Conservation (phyloP, 2,888 invertebrate genomes). For the Magallana nippona region DNA sequence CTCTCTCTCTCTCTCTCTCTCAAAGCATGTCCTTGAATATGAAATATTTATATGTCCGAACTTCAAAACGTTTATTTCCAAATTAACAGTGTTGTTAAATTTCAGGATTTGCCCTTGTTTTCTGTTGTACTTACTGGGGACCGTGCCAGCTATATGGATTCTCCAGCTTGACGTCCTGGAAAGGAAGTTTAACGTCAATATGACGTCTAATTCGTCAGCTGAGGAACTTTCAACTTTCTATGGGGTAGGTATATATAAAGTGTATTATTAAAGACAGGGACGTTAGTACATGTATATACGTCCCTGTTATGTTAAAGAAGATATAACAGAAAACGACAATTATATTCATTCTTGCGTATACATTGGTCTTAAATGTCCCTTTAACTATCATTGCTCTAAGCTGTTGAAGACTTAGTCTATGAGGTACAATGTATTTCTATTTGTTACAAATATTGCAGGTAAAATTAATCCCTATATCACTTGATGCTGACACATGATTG, state of each 20-base stretch:
- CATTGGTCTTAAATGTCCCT: too few species aligned
- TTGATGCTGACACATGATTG: conserved; percentile 67
- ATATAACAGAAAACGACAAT: too few species aligned
- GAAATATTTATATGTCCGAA: too few species aligned
- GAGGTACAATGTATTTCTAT: not conserved
- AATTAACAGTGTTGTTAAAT: not conserved
- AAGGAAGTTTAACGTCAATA: conserved; percentile 44
- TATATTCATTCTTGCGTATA: too few species aligned
- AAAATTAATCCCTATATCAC: conserved; percentile 48
- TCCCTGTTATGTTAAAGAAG: too few species aligned
- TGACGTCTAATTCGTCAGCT: conserved; percentile 39
- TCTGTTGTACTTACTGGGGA: conserved; percentile 91
- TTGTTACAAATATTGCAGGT: conserved; percentile 41
- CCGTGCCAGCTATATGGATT: conserved; percentile 95
- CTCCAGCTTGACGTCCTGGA: conserved; percentile 84
- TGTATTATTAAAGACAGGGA: too few species aligned
- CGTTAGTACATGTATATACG: too few species aligned
- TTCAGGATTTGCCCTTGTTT: conserved; percentile 95
- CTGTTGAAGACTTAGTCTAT: too few species aligned
- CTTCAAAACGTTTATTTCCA: too few species aligned
- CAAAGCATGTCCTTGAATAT: too few species aligned
- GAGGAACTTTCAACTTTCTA: conserved; percentile 50
- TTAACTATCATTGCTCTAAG: too few species aligned
- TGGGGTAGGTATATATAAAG: conserved; percentile 53
- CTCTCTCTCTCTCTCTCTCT: too few species aligned